A percentile compares a stretch with the other conserved stretches of the same genome.
These are phyloP conservation scores for Silurus aristotelis DNA, from an alignment of 2,797 vertebrate genomes.

Conservation along the genomic window DNA sequence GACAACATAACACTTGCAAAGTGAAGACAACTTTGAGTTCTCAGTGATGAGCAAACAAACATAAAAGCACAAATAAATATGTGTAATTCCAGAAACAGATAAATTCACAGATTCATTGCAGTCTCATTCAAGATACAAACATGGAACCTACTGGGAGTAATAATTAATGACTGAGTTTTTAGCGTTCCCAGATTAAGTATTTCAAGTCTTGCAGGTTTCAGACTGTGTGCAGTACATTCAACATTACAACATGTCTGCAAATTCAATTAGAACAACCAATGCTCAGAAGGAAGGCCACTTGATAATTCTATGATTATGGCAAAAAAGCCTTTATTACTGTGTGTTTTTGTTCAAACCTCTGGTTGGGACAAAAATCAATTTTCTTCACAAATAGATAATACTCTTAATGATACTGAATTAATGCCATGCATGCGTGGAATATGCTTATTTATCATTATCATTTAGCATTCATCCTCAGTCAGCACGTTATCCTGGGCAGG, in stretches of 20 bases:
- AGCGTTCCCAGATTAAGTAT: neutral
- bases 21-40: conserved; percentile 6
- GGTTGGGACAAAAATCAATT: neutral
- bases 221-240: conserved; percentile 8
- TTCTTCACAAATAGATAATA: conserved; percentile 19
- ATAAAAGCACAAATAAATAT: conserved; percentile 28
- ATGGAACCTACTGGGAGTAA: conserved; percentile 1
- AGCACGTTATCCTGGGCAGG: neutral
- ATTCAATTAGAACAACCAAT: conserved; percentile 8
- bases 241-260: neutral
- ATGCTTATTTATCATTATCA: conserved; percentile 17
- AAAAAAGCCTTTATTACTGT: neutral
- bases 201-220: conserved; percentile 20
- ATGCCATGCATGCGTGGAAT: conserved; percentile 30
- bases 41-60: conserved; percentile 15
- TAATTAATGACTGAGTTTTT: neutral
- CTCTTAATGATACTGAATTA: conserved; percentile 28
- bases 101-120: conserved; percentile 18
- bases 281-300: conserved; percentile 47
- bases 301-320: conserved; percentile 15
- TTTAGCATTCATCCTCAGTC: neutral
- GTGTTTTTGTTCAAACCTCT: neutral
- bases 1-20: conserved; percentile 37
- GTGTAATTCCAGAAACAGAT: neutral
- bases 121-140: neutral